phyloP scores from a whole-genome alignment of 2,888 invertebrate genomes.

The Netelia melanura region DNA sequence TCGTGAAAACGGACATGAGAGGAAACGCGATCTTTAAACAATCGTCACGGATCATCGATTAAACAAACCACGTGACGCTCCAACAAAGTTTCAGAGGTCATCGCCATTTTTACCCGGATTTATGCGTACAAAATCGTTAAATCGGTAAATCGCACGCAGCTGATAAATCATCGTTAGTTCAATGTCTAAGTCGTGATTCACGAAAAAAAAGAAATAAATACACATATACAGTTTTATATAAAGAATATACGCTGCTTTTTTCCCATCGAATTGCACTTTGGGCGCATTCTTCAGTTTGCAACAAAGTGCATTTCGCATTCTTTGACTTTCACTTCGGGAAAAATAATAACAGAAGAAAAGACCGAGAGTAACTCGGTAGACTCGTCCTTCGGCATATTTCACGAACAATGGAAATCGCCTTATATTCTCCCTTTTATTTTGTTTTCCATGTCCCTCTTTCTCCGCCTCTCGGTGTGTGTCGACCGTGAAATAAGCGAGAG shows the following conservation, averaged over 20 bases:
- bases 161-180: slow-evolving; percentile 68
- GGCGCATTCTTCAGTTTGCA: background rate
- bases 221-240: background rate
- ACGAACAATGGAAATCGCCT: slow-evolving; percentile 49
- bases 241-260: background rate
- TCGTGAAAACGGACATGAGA: background rate
- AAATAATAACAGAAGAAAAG: slow-evolving; percentile 12
- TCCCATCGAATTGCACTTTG: background rate
- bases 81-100: slow-evolving; percentile 19
- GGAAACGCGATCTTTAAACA: background rate
- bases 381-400: background rate
- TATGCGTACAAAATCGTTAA: slow-evolving; percentile 4
- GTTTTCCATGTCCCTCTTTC: background rate
- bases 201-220: background rate
- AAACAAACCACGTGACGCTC: background rate
- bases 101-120: slow-evolving; percentile 20
- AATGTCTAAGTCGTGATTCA: background rate
- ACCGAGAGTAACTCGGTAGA: slow-evolving; percentile 40
- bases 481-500: slow-evolving; percentile 28
- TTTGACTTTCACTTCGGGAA: background rate
- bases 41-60: background rate
- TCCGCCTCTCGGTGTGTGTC: background rate
- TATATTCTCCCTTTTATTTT: background rate
- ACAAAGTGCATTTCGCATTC: background rate
- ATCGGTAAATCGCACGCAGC: slow-evolving; percentile 29